Conservation (phyloP, 2,797 vertebrate genomes). For the Schizothorax lantsangensis region DNA sequence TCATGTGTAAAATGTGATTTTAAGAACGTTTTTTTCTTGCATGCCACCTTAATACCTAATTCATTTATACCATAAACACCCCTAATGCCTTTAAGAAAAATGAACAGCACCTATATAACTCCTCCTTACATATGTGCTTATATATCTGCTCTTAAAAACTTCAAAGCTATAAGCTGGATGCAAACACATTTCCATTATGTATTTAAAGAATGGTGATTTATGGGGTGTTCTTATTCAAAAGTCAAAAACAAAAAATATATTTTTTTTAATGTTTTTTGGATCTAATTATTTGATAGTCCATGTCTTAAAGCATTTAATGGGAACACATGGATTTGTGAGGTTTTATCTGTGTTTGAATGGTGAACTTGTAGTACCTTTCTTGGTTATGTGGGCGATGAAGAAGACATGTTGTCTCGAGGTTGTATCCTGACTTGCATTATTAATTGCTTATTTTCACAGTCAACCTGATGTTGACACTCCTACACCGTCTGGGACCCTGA, state of each 20-base stretch:
- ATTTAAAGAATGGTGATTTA: neutral
- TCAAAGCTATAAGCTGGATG: neutral
- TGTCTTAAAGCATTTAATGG: neutral
- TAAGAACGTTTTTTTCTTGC: neutral
- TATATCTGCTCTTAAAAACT: neutral
- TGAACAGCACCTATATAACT: neutral
- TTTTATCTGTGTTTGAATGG: neutral
- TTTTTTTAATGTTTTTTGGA: neutral
- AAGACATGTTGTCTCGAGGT: slow-evolving; percentile 56
- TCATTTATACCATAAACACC: neutral
- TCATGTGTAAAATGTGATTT: neutral
- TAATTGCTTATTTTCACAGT: slow-evolving; percentile 76
- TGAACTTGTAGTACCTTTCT: slow-evolving; percentile 10
- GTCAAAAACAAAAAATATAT: neutral
- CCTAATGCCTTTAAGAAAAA: neutral
- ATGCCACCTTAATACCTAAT: neutral
- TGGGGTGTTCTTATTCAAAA: neutral
- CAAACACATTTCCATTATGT: neutral
- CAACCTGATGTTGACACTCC: slow-evolving; percentile 69
- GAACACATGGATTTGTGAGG: neutral
- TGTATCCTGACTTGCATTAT: slow-evolving; percentile 72
- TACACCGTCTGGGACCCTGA: slow-evolving; percentile 37
- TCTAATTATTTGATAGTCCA: neutral
- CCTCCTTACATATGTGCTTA: neutral
- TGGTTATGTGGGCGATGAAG: slow-evolving; percentile 29